Evolutionary conservation across 2,888 invertebrate genomes (phyloP).

Genomic region (Dromius quadrimaculatus): DNA sequence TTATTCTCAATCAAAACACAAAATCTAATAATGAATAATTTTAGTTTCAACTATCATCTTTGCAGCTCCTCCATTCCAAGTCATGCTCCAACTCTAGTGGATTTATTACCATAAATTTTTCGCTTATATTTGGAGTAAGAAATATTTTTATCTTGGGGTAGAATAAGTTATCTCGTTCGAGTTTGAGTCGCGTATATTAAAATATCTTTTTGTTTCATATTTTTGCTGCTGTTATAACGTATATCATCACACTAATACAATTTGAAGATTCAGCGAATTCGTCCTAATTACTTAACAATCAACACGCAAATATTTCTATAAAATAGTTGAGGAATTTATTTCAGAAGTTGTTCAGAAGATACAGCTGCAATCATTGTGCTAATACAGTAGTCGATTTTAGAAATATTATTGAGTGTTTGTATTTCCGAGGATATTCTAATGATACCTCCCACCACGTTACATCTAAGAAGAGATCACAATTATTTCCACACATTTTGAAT

Average conservation of each 20-base stretch:
- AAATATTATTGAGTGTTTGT: no score
- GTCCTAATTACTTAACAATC: no score
- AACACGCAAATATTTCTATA: no score
- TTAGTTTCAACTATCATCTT: neutral
- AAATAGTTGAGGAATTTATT: no score
- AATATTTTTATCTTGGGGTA: neutral
- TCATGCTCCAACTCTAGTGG: neutral
- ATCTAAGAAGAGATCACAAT: no score
- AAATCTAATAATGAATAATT: neutral
- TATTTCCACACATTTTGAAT: no score
- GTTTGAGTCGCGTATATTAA: neutral
- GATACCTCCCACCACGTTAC: no score
- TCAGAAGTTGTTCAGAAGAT: no score
- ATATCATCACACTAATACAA: conserved; percentile 36
- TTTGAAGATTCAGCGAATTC: conserved; percentile 18
- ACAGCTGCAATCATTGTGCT: no score
- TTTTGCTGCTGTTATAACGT: conserved; percentile 1
- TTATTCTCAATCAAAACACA: neutral
- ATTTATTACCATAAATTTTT: conserved; percentile 11
- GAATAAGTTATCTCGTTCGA: neutral
- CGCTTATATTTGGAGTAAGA: conserved; percentile 13
- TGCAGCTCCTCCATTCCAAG: neutral
- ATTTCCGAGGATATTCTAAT: no score
- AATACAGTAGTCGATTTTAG: no score
- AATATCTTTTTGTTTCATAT: conserved; percentile 23